Evolutionary conservation across 2,888 invertebrate species (phyloP).

Genomic region (Lissonota sp.): DNA sequence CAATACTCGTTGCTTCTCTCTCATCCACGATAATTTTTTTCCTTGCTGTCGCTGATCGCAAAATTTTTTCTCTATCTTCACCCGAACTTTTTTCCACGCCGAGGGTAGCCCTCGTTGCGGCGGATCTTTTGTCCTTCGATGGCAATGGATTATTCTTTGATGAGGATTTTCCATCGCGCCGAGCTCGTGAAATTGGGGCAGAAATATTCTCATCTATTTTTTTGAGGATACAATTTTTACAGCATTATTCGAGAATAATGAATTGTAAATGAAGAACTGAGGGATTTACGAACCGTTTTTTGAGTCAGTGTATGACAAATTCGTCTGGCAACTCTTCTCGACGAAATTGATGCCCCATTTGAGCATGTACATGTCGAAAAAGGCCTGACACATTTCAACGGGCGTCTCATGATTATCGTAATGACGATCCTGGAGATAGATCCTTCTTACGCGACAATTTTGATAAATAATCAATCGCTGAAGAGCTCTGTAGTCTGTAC

Average conservation of each 20-base stretch:
- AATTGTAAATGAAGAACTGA: not conserved
- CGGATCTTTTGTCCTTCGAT: not conserved
- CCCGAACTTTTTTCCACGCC: constrained; percentile 4
- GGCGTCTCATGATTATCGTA: constrained; percentile 75
- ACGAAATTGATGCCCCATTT: constrained; percentile 76
- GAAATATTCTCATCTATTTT: not conserved
- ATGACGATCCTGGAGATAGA: constrained; percentile 90
- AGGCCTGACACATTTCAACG: constrained; percentile 73
- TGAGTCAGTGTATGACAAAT: constrained; percentile 4
- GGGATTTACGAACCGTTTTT: constrained; percentile 37
- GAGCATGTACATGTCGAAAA: constrained; percentile 77
- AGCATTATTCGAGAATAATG: not conserved
- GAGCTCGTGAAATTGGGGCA: not conserved
- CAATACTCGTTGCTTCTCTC: not conserved
- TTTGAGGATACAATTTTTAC: not conserved
- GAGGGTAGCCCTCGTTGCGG: not conserved
- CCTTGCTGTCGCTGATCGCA: constrained; percentile 14
- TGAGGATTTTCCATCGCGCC: not conserved
- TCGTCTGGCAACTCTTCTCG: constrained; percentile 76
- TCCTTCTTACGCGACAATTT: constrained; percentile 95
- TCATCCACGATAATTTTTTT: constrained; percentile 11
- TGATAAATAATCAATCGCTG: constrained; percentile 96
- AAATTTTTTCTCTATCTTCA: constrained; percentile 19
- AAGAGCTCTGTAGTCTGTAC: constrained; percentile 94
- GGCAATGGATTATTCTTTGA: constrained; percentile 8